These are phyloP conservation scores for Cheirogaleus major DNA, from an alignment of 2,797 vertebrate genomes.

Conservation along the genomic window DNA sequence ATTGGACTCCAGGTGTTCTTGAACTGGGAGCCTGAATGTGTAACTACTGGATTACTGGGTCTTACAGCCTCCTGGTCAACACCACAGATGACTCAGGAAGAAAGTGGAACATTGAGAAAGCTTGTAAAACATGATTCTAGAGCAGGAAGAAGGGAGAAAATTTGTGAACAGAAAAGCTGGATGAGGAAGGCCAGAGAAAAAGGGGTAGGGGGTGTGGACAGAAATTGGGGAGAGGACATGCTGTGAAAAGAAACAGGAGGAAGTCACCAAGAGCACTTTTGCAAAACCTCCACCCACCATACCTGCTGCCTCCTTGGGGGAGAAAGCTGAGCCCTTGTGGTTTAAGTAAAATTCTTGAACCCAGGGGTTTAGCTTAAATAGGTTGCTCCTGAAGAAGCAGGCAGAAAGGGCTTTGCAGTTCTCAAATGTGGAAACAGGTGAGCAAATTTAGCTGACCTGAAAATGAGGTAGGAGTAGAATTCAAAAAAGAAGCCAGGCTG, in stretches of 20 bases:
- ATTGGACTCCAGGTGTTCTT: not conserved
- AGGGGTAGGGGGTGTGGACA: not conserved
- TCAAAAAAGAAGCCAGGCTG: not conserved
- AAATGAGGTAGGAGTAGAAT: not conserved
- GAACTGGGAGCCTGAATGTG: not conserved
- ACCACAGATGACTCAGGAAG: not conserved
- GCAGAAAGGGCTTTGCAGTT: not conserved
- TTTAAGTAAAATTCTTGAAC: not conserved
- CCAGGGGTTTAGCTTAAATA: not conserved
- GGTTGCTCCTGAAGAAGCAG: not conserved
- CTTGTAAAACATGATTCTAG: not conserved
- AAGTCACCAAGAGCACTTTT: not conserved
- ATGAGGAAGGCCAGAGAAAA: not conserved
- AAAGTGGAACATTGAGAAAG: not conserved
- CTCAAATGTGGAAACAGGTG: not conserved
- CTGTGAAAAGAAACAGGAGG: not conserved
- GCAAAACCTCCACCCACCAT: too few species aligned
- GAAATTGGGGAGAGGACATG: not conserved
- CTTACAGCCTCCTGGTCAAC: not conserved
- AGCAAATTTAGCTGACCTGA: not conserved
- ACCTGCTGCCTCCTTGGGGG: too few species aligned
- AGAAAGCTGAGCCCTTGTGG: not conserved
- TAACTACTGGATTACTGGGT: not conserved
- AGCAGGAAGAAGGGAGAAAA: not conserved
- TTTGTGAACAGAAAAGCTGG: not conserved